Percentiles rank a stretch among this genome's conserved stretches.
phyloP scores from a whole-genome alignment of 1,140 invertebrate genomes.

The Ephestia elutella region DNA sequence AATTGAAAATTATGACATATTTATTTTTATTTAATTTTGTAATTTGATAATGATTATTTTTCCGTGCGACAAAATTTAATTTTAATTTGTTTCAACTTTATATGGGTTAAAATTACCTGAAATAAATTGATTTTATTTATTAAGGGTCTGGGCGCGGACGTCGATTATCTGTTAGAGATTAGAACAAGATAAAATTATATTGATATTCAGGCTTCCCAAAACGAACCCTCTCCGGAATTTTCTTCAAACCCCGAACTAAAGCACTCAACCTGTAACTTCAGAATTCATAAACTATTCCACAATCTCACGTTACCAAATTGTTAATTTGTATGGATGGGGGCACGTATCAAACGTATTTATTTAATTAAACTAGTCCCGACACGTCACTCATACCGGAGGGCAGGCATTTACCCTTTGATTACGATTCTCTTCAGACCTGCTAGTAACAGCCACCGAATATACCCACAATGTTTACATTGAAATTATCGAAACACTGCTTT shows the following conservation, averaged over 20 bases:
- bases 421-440: neutral
- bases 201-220: neutral
- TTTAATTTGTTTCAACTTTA: no score
- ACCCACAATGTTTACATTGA: neutral
- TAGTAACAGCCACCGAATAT: neutral
- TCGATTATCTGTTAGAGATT: no score
- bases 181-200: neutral
- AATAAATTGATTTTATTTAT: no score
- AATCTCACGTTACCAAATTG: neutral
- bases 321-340: conserved; percentile 36
- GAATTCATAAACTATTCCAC: conserved; percentile 4
- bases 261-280: neutral
- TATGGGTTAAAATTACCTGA: no score
- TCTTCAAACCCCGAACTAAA: no score
- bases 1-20: no score
- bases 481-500: neutral
- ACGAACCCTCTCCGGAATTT: no score
- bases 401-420: conserved; percentile 1
- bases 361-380: conserved; percentile 24
- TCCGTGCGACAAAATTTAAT: no score
- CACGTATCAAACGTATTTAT: conserved; percentile 32
- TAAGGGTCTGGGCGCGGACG: no score
- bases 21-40: no score
- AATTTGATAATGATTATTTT: no score
- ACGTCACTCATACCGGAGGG: neutral